Base-by-base conservation (phyloP, 1,140 invertebrate genomes). In the Brachionus sp. region DNA sequence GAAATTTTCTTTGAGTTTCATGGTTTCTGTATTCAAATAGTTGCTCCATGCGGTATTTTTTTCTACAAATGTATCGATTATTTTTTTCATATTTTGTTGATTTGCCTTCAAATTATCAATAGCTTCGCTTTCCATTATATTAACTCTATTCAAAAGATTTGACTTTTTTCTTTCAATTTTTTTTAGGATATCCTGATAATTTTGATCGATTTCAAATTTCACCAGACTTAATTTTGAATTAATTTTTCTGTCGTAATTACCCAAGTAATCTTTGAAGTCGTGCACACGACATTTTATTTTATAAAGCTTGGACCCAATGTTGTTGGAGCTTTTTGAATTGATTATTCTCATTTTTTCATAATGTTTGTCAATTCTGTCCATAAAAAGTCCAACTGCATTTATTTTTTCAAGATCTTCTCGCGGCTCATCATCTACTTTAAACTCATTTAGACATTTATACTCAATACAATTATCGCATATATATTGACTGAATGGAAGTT, bases 21-120 rank as follows among this genome's bases (percentile, higher is more conserved):
- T 70, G 5, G 66, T 70, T 19, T 70, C 66, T 39, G 66, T 70
- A 39, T 70, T 70, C 19, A 75, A 75, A 46, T 75, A 46, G 29
- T 75, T 75, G 12, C 19, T 25, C 37, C 42, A 75, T n/a, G 23
- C 19, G 12, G 42, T 25, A 46, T 75, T 75, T 75, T 75, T 46
- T 46, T 75, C 70, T 6, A 35, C 42, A 29, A 75, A 75, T 13
- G 25, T 9, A 46, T 75, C 25, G 10, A 75, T 75, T 46, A 19
- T 25, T 75, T 19, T 25, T 25, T 46, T 46, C 5, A 75, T 46
- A 29, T 46, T 46, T 46, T 75, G 19, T 46, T 39, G 37, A 75
- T 44, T 75, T 3, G 23, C 13, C 29, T 75, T 75, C 5, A 75
- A 75, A 23, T 46, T 25, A 2, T 75, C 42, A 19, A 75, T 3